Base-by-base conservation (phyloP, 2,888 invertebrate genomes). In the Drosophila mulleri region DNA sequence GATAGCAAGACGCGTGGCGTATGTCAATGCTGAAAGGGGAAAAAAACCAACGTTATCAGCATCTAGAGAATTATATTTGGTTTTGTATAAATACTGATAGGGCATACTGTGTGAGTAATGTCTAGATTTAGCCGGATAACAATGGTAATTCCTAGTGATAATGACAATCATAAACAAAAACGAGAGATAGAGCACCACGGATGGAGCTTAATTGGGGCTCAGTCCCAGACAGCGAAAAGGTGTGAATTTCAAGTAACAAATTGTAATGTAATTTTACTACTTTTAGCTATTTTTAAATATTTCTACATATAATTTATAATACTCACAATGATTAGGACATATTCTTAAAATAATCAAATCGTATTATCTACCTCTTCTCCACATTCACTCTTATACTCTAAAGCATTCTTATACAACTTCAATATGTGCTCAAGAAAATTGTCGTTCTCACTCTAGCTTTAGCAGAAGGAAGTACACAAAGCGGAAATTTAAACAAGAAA, bases 131-230 rank as follows among this genome's bases (percentile, higher is more conserved):
- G 79, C 70, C 62, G 83, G 86, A 83, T 85, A 88, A 80, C 79
- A 81, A 80, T 76, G 83, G 83, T 84, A 85, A 83, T 88, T 85
- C 83, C 84, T 79, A 57, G 79, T 56, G 86, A 88, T 85, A 84
- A 88, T 84, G 70, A 67, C 65, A 80, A 72, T 61, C 69, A 83
- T 77, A 83, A 83, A 85, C 76, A 72, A 50, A 50, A 18, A 69
- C 56, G 54, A 32, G 26, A 58, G 35, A 18, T 23, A 39, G 20
- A 29, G 16, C 53, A 14, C 23, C 12, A 18, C 42, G 4, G 44
- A 26, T 23, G 53, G 41, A 23, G 42, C 18, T 9, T 44, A 18
- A 20, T 53, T 53, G 12, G 16, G 32, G 32, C 26, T 42, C 14
- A 53, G 39, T 7, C 5, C 26, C 47, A 48, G 37, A 64, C 62